phyloP scores from a whole-genome alignment of 2,797 vertebrate genomes.

The Hydrolagus colliei region DNA sequence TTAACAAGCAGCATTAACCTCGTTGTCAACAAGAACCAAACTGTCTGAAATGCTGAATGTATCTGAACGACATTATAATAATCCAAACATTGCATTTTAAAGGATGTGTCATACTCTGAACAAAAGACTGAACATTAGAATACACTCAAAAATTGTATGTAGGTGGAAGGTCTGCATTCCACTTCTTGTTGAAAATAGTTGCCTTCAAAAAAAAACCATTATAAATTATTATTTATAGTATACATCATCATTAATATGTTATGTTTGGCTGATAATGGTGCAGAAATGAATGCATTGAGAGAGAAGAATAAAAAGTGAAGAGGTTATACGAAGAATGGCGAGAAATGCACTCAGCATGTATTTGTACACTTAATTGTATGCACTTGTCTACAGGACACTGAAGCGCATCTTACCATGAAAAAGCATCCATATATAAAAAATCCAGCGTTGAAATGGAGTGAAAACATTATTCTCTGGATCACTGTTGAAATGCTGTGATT shows the following conservation, averaged over 20 bases:
- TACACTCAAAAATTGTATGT: conserved; percentile 5
- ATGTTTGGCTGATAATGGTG: background rate
- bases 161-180: background rate
- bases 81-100: background rate
- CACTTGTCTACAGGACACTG: too few relatives aligned
- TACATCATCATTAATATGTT: background rate
- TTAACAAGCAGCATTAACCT: conserved; percentile 3
- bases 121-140: background rate
- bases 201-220: background rate
- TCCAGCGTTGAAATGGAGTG: too few relatives aligned
- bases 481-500: too few relatives aligned
- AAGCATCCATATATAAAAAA: too few relatives aligned
- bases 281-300: background rate
- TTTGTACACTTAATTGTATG: too few relatives aligned
- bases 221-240: background rate
- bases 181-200: background rate
- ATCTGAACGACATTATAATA: background rate
- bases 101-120: background rate
- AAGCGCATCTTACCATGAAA: too few relatives aligned
- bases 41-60: background rate
- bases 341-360: too few relatives aligned
- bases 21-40: background rate
- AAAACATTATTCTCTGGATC: too few relatives aligned
- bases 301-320: background rate
- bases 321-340: background rate